A percentile compares a stretch with the other conserved stretches of the same genome.
phyloP scores from a whole-genome alignment of 1,140 invertebrate genomes.

The Oryctes rhinoceros region DNA sequence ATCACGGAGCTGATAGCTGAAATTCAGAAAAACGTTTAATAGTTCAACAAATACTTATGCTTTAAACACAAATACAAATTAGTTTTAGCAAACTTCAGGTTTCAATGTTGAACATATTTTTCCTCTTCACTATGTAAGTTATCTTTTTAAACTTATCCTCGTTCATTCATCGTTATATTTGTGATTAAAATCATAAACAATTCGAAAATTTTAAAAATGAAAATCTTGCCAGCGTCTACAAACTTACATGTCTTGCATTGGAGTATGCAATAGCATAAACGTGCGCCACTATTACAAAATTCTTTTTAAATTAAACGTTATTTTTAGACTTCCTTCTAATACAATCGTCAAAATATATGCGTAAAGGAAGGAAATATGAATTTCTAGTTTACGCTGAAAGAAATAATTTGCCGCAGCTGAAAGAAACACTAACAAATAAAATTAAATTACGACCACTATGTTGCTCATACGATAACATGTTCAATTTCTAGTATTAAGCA shows the following conservation, averaged over 20 bases:
- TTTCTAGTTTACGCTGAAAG: neutral
- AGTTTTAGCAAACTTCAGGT: too few species aligned
- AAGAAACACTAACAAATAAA: neutral
- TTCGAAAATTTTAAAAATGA: too few species aligned
- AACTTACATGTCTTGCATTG: neutral
- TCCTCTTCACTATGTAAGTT: too few species aligned
- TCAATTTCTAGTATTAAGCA: neutral
- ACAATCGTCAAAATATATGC: conserved; percentile 9
- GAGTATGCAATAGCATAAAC: neutral
- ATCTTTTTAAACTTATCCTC: too few species aligned
- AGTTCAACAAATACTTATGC: too few species aligned
- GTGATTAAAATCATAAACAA: too few species aligned
- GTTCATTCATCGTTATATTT: too few species aligned
- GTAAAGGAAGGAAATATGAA: conserved; percentile 18
- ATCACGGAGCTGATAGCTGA: too few species aligned
- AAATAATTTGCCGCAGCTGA: neutral
- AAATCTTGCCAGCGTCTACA: neutral
- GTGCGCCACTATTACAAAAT: neutral
- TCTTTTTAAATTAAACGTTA: conserved; percentile 27
- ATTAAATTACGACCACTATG: neutral
- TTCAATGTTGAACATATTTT: too few species aligned
- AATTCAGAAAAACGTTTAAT: too few species aligned
- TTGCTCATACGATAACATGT: too few species aligned
- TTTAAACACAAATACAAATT: too few species aligned
- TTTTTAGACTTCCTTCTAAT: conserved; percentile 9